Conservation (phyloP, 2,797 vertebrate genomes). For the Tenualosa thibaudeaui region DNA sequence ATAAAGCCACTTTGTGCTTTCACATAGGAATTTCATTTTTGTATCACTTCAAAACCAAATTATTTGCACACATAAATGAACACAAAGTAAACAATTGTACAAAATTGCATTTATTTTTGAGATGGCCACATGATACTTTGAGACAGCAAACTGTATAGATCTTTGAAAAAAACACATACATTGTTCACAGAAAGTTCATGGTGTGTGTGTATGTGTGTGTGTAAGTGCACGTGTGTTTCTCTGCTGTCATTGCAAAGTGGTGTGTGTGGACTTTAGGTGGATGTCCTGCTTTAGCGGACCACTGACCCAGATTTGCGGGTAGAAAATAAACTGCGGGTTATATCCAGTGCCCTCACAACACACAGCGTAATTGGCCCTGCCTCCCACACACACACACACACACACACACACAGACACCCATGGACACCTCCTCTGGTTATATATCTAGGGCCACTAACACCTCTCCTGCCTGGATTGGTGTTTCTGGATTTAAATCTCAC, state of each 20-base stretch:
- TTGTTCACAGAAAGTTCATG: not conserved
- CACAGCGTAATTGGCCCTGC: not conserved
- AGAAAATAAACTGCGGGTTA: conserved; percentile 14
- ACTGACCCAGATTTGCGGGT: conserved; percentile 12
- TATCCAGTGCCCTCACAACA: conserved; percentile 2
- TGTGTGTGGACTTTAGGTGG: not conserved
- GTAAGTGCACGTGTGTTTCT: not conserved
- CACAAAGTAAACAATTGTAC: not conserved
- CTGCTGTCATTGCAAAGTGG: not conserved
- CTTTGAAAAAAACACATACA: not conserved
- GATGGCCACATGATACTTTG: not conserved
- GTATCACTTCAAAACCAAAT: no score
- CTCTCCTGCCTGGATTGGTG: conserved; percentile 17
- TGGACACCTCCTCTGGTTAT: not conserved
- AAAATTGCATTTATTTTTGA: not conserved
- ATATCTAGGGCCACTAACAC: conserved; percentile 23
- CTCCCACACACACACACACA: conserved; percentile 23
- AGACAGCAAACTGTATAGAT: not conserved
- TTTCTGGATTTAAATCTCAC: conserved; percentile 28
- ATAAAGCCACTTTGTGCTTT: not conserved
- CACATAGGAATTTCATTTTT: no score
- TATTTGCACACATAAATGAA: no score
- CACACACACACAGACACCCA: not conserved
- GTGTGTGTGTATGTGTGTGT: not conserved
- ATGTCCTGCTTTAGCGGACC: conserved; percentile 14